Base-by-base conservation (phyloP, 2,888 invertebrate genomes). In the Eupithecia insigniata region DNA sequence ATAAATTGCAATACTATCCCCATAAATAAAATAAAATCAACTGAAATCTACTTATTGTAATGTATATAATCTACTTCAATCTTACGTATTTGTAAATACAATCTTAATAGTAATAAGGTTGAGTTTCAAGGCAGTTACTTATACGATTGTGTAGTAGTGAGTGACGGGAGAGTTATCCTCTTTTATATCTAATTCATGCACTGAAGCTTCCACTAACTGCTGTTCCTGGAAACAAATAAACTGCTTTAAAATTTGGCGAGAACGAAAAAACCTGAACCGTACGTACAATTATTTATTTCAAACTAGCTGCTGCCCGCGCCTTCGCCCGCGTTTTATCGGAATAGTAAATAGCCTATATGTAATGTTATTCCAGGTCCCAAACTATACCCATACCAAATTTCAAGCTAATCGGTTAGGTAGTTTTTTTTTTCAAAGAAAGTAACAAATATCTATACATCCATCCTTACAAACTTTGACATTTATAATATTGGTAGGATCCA, bases 91-190 rank as follows among this genome's bases (percentile, higher is more conserved):
- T n/a, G 51, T 64, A 73, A 72, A 69, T 70, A 68, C 58, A 72
- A 69, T 70, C 70, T 70, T 73, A 73, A 32, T 73, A 39, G 64
- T 73, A 69, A 69, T 70, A 65, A 43, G 22, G 69, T 66, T 60
- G 28, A 72, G 58, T 60, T 43, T 66, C 14, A 26, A 51, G 51
- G 46, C n/a, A 46, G 43, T 43, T 16, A 46, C 26, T 73, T 77
- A 84, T 61, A 89, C 90, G 51, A 92, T 87, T 18, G 90, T 89
- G 78, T 86, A 92, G 82, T 88, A 92, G 69, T 90, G 91, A 0
- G 90, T 87, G 73, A 88, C 87, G 6, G 89, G 85, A 0, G 86
- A 72, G 0, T 82, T 39, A 32, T 79, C 78, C 2, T 86, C 87
- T 1, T 81, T 84, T 0, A 79, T 80, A 70, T 66, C 58, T 28